phyloP scores from a whole-genome alignment of 2,797 vertebrate species.

The Thamnophis elegans region DNA sequence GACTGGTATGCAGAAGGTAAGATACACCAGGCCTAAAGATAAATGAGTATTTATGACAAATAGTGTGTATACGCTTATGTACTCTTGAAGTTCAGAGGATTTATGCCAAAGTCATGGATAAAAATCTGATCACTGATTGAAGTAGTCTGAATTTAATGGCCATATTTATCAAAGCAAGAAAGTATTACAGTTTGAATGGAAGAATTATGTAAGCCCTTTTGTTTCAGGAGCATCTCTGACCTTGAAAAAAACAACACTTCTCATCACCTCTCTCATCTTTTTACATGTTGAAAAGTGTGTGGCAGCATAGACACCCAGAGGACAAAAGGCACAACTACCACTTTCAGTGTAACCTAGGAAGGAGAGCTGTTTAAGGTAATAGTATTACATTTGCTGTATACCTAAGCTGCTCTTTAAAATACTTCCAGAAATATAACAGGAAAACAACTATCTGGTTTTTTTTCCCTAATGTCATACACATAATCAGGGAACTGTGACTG shows the following conservation, averaged over 20 bases:
- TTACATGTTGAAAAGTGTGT: background rate
- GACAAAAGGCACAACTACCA: constrained; percentile 28
- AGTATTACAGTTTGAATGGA: background rate
- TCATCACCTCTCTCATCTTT: background rate
- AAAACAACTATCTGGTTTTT: background rate
- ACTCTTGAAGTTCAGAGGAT: background rate
- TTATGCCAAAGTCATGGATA: background rate
- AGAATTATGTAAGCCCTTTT: background rate
- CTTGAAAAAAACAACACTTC: background rate
- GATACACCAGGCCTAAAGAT: background rate
- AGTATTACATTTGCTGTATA: background rate
- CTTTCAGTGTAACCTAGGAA: background rate
- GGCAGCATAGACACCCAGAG: constrained; percentile 42
- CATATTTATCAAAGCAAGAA: background rate
- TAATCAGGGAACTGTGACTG: background rate
- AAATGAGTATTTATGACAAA: background rate
- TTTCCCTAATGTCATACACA: background rate
- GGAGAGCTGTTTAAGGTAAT: background rate
- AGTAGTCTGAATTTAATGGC: background rate
- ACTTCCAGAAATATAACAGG: background rate
- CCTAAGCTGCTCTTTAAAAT: background rate
- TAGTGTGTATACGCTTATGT: background rate
- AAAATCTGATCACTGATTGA: background rate
- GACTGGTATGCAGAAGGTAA: background rate
- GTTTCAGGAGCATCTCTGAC: constrained; percentile 12